phyloP scores from a whole-genome alignment of 2,797 vertebrate genomes.

The Siniperca undulata region DNA sequence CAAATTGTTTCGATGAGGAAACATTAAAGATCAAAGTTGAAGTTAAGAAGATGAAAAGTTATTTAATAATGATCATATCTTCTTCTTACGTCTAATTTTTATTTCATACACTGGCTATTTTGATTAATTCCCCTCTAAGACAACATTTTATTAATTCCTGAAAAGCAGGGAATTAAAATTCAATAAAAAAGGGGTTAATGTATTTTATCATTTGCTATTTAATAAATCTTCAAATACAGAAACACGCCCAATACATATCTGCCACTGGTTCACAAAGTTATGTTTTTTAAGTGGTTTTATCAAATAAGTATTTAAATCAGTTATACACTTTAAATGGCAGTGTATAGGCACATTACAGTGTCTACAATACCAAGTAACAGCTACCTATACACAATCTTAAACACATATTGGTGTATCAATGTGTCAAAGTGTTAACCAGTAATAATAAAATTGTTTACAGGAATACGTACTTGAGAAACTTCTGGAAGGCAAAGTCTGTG shows the following conservation, averaged over 20 bases:
- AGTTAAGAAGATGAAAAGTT: neutral
- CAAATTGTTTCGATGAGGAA: neutral
- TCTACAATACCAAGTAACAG: neutral
- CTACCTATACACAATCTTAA: neutral
- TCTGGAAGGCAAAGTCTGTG: conserved; percentile 89
- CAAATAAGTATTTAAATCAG: neutral
- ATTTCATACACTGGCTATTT: neutral
- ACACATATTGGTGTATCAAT: neutral
- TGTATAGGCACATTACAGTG: neutral
- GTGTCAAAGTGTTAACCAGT: neutral
- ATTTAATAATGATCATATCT: neutral
- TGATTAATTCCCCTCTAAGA: neutral
- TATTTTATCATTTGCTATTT: neutral
- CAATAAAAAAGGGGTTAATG: neutral
- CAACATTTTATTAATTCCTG: neutral
- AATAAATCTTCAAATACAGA: neutral
- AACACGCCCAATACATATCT: neutral
- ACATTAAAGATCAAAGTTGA: neutral
- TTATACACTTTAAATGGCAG: neutral
- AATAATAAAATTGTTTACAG: neutral
- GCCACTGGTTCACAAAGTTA: neutral
- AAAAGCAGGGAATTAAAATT: neutral
- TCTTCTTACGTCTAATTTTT: neutral
- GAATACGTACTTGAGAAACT: conserved; percentile 85
- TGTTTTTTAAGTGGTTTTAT: neutral